phyloP scores from a whole-genome alignment of 1,140 invertebrate genomes.

The Magallana ariakensis region DNA sequence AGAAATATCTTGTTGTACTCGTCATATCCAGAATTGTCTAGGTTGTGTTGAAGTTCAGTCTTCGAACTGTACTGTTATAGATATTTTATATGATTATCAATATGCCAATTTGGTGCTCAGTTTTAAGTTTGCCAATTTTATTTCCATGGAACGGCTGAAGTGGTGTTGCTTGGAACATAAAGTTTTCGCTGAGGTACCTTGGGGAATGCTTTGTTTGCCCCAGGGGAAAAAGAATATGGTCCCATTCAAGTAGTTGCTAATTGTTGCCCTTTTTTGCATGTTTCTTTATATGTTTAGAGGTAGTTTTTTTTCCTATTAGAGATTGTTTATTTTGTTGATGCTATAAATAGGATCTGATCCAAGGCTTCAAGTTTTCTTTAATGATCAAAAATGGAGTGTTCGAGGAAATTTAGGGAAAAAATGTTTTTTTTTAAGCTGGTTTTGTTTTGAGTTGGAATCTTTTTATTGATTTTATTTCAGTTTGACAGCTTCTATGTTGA shows the following conservation, averaged over 20 bases:
- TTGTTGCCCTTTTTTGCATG: constrained; percentile 16
- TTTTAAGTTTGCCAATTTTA: constrained; percentile 39
- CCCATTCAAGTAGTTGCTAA: constrained; percentile 2
- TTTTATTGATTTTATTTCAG: not conserved
- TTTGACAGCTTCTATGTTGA: not conserved
- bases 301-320: not conserved
- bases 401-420: not conserved
- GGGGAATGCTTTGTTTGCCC: not conserved
- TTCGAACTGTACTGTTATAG: constrained; percentile 5
- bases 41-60: constrained; percentile 20
- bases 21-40: constrained; percentile 1
- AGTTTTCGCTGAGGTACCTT: not conserved
- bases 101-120: constrained; percentile 29
- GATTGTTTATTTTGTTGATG: constrained; percentile 26
- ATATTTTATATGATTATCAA: constrained; percentile 6
- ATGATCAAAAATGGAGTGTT: not conserved
- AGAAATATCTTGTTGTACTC: constrained; percentile 21
- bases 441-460: not conserved
- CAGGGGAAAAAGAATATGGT: not conserved
- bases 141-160: constrained; percentile 27
- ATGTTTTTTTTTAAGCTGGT: not conserved
- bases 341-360: not conserved
- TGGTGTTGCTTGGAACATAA: constrained; percentile 36
- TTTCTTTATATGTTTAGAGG: constrained; percentile 20
- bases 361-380: not conserved